Base-by-base conservation (phyloP, 35 echinoderm and acorn worm genomes). In the Acanthaster planci region DNA sequence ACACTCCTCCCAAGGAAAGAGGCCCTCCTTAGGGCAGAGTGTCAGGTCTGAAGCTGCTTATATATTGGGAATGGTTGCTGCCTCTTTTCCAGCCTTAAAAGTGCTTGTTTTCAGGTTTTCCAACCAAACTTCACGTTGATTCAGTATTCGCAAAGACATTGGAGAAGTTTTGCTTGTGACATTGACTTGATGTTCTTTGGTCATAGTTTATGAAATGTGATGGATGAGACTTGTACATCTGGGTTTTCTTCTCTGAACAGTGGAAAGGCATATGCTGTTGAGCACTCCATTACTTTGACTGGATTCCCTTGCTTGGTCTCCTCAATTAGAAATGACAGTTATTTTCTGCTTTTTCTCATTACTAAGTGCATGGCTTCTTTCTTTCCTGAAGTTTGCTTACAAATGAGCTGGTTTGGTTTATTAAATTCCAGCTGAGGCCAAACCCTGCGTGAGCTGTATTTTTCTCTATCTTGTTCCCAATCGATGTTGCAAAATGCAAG, bases 81-180 rank as follows among this genome's bases (percentile, higher is more conserved):
- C 29, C 8, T 29, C 8, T 21, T 37, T 80, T 36, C 78, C 78
- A 36, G 31, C 18, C 38, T 37, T 37, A 14, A 15, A 80, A 39
- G 76, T 44, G 9, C 42, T 81, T 31, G 40, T 18, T 87, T 56
- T 26, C 83, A 75, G 29, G 87, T 52, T 31, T 84, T 77, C 22
- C 84, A 57, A 21, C 39, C 52, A 39, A 90, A 85, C 56, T 37
- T 50, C 31, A 90, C 55, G 51, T 90, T 90, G 7, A 90, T 32
- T 37, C 80, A 76, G 60, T 90, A 90, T 56, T 83, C 88, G 83
- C 88, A 90, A 21, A 84, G 88, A 52, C 88, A 90, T 47, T 85
- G 80, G 10, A 90, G 31, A 12, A 85, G 50, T 50, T 85, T 68
- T 12, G 86, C 39, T 50, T 84, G 23, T 23, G 55, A 37, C 64